Evolutionary conservation across 1,140 invertebrate species (phyloP).

Genomic region (Polypedilum pembai): DNA sequence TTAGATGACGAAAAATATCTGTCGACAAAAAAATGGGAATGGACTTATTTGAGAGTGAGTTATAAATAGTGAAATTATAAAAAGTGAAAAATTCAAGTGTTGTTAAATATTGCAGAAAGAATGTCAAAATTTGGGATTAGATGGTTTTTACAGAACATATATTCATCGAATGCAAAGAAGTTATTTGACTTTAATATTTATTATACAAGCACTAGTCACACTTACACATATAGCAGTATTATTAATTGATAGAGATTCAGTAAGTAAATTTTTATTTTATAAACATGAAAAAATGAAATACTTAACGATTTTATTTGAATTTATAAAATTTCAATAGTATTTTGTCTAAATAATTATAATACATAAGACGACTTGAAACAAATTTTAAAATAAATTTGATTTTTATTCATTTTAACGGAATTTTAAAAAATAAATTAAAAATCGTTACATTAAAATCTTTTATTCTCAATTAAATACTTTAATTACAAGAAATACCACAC

Average conservation of each 20-base stretch:
- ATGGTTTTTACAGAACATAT: slow-evolving; percentile 63
- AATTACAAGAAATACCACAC: too few relatives aligned
- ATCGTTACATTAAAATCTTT: slow-evolving; percentile 29
- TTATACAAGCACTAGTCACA: slow-evolving; percentile 58
- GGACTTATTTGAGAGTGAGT: slow-evolving; percentile 51
- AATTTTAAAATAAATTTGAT: too few relatives aligned
- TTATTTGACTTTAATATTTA: slow-evolving; percentile 65
- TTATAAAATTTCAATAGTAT: too few relatives aligned
- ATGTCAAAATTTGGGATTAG: slow-evolving; percentile 63
- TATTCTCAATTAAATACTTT: not conserved
- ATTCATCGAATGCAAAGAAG: slow-evolving; percentile 66
- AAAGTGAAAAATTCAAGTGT: not conserved
- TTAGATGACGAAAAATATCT: slow-evolving; percentile 1
- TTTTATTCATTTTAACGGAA: too few relatives aligned
- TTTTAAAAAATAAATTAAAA: too few relatives aligned
- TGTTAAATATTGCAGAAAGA: slow-evolving; percentile 52
- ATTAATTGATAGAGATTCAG: slow-evolving; percentile 47
- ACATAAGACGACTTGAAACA: too few relatives aligned
- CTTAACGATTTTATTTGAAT: slow-evolving; percentile 30
- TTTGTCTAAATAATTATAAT: too few relatives aligned
- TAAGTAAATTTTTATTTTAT: too few relatives aligned
- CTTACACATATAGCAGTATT: slow-evolving; percentile 51
- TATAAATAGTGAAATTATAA: slow-evolving; percentile 20
- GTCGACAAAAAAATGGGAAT: slow-evolving; percentile 47
- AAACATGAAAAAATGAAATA: too few relatives aligned